A percentile compares a stretch with the other conserved stretches of the same genome.
phyloP scores from a whole-genome alignment of 2,888 invertebrate species.

The Dromius quadrimaculatus region DNA sequence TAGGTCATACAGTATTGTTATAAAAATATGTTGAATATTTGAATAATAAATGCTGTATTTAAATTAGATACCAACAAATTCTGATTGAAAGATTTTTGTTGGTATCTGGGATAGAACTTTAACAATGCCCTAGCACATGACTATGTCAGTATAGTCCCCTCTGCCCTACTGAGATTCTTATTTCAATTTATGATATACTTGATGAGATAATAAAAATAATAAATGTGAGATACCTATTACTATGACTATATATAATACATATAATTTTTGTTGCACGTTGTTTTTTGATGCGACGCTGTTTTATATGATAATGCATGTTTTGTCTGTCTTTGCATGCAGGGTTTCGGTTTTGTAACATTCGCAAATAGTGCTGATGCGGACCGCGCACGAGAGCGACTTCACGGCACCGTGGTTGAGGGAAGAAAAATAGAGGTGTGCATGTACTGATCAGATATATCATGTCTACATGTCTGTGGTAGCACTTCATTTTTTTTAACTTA shows the following conservation, averaged over 20 bases:
- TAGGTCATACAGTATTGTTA: too few species aligned
- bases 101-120: too few species aligned
- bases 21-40: too few species aligned
- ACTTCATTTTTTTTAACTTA: slow-evolving; percentile 65
- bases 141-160: too few species aligned
- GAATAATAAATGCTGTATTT: too few species aligned
- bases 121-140: too few species aligned
- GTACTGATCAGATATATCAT: slow-evolving; percentile 73
- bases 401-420: slow-evolving; percentile 99
- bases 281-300: slow-evolving; percentile 83
- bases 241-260: neutral
- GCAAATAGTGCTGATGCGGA: slow-evolving; percentile 99
- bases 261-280: slow-evolving; percentile 74
- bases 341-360: slow-evolving; percentile 99
- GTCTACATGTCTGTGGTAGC: slow-evolving; percentile 66
- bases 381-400: slow-evolving; percentile 99
- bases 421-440: slow-evolving; percentile 99
- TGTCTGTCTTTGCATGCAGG: slow-evolving; percentile 98
- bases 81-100: too few species aligned
- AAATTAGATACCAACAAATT: too few species aligned
- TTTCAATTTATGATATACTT: too few species aligned
- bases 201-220: too few species aligned
- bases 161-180: too few species aligned
- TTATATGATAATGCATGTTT: slow-evolving; percentile 93
- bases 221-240: too few species aligned